Evolutionary conservation across 2,113 vertebrate species (phyloP).

Genomic region (Panthera uncia): DNA sequence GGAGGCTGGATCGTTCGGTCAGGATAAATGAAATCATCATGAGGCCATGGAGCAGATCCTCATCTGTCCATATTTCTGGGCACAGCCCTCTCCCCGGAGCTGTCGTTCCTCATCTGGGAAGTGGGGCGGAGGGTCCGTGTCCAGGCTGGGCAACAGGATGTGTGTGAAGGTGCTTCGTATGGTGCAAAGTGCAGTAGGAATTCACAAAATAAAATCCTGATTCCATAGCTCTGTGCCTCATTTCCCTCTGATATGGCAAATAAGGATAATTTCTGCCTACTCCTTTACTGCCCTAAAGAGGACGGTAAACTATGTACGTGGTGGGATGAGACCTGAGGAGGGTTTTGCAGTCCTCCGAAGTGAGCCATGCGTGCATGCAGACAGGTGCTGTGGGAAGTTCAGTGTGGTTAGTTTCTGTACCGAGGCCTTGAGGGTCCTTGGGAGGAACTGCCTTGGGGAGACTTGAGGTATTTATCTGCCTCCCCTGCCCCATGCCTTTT

Average conservation of each 20-base stretch:
- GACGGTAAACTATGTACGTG: accelerated
- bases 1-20: not conserved
- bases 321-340: not conserved
- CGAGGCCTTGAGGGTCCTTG: not conserved
- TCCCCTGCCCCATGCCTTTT: not conserved
- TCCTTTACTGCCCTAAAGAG: not conserved
- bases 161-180: accelerated
- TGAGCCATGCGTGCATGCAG: not conserved
- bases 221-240: not conserved
- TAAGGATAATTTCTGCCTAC: not conserved
- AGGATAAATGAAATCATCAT: not conserved
- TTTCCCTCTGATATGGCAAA: not conserved
- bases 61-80: not conserved
- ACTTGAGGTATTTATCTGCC: not conserved
- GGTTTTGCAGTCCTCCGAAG: not conserved
- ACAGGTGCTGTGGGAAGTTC: not conserved
- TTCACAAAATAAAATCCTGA: not conserved
- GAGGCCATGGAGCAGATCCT: not conserved
- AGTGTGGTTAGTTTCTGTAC: not conserved
- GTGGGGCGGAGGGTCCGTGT: not conserved
- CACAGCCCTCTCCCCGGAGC: not conserved
- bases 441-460: not conserved
- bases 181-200: not conserved
- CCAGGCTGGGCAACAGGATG: accelerated
- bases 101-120: not conserved